Percentiles rank a stretch among this genome's conserved stretches.
phyloP scores from a whole-genome alignment of 2,797 vertebrate genomes.

The Psittacula derbiana region DNA sequence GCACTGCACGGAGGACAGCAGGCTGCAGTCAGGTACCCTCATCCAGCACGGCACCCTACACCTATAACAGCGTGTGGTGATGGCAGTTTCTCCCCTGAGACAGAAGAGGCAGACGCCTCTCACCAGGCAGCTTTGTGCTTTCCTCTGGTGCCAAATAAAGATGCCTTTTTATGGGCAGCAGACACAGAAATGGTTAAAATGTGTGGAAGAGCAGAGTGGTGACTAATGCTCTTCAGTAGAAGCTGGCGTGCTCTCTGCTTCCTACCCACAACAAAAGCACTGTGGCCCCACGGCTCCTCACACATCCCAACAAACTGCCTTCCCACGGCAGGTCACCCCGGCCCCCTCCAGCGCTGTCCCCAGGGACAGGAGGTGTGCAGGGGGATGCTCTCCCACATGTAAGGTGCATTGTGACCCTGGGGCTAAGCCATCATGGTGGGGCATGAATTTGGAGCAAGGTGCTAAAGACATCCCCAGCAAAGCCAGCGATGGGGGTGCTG shows the following conservation, averaged over 20 bases:
- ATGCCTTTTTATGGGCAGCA: background rate
- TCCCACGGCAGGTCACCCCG: rapidly evolving
- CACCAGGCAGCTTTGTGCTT: background rate
- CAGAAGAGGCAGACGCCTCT: background rate
- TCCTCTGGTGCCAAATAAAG: background rate
- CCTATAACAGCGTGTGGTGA: rapidly evolving
- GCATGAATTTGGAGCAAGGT: rapidly evolving
- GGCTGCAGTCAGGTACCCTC: background rate
- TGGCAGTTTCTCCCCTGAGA: background rate
- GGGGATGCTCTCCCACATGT: no score
- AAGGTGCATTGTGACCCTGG: rapidly evolving
- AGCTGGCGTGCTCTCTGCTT: background rate
- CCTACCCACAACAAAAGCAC: background rate
- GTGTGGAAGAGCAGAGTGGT: background rate
- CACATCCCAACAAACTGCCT: background rate
- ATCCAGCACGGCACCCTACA: rapidly evolving
- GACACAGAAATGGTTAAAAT: background rate
- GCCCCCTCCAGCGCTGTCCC: background rate
- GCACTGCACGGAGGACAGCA: rapidly evolving
- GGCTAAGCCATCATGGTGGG: rapidly evolving
- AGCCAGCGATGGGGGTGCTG: rapidly evolving
- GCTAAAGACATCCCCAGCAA: background rate
- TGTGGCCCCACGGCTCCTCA: background rate
- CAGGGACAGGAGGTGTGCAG: rapidly evolving
- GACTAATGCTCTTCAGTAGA: background rate